Percentiles rank a stretch among this genome's conserved stretches.
These are phyloP conservation scores for Jaculus jaculus DNA, from an alignment of 2,113 vertebrate genomes.

Conservation along the genomic window DNA sequence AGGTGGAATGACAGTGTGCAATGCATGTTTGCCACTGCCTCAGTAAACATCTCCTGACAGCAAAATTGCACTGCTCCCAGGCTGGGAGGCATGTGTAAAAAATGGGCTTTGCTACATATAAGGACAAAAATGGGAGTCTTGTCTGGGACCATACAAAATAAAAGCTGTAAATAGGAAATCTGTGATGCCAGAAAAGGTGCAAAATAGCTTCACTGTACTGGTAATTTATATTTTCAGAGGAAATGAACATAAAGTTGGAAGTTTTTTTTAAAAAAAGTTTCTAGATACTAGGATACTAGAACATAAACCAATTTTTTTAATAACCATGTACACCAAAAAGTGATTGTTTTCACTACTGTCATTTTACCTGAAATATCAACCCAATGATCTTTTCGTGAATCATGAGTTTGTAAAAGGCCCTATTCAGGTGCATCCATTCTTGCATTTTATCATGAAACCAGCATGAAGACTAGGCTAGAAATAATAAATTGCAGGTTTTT, in stretches of 20 bases:
- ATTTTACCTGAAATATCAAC: background rate
- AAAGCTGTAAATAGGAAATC: background rate
- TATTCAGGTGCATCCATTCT: background rate
- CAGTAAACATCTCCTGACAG: background rate
- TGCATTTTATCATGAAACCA: background rate
- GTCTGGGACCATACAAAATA: background rate
- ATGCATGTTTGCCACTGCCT: background rate
- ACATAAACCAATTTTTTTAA: constrained; percentile 46
- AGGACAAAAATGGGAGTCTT: background rate
- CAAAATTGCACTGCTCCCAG: background rate
- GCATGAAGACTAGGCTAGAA: constrained; percentile 6
- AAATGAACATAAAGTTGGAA: background rate
- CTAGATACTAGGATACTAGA: background rate
- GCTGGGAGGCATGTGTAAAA: background rate
- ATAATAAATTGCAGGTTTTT: background rate
- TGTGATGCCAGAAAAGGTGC: background rate
- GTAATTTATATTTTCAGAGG: constrained; percentile 41
- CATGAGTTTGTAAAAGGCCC: constrained; percentile 2
- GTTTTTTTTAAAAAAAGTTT: background rate
- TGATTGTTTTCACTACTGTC: background rate
- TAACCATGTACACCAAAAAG: background rate
- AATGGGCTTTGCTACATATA: accelerated
- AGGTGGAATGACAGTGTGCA: background rate
- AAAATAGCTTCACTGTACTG: constrained; percentile 20
- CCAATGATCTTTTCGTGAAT: constrained; percentile 17